Percentiles rank a stretch among this genome's conserved stretches.
Evolutionary conservation across 2,797 vertebrate species (phyloP).

Genomic region (Perodicticus potto): DNA sequence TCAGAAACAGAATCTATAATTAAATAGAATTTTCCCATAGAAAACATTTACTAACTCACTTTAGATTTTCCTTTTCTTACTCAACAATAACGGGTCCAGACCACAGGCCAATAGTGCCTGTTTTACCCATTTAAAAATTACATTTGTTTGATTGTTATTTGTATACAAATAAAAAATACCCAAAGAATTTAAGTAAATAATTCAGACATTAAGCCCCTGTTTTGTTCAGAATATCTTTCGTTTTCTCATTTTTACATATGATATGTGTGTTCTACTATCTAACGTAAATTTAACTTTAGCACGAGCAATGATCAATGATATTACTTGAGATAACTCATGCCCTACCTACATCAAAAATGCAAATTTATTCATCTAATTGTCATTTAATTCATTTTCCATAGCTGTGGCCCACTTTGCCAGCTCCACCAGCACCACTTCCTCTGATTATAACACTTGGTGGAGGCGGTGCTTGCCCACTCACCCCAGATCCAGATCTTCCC

Average conservation of each 20-base stretch:
- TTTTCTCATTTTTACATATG: conserved; percentile 22
- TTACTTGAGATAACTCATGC: not conserved
- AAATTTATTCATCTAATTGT: not conserved
- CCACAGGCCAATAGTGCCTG: not conserved
- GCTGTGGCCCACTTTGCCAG: too few relatives aligned
- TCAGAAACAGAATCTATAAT: not conserved
- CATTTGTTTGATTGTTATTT: conserved; percentile 23
- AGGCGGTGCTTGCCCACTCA: too few relatives aligned
- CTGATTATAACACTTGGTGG: too few relatives aligned
- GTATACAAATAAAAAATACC: not conserved
- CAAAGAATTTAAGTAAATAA: not conserved
- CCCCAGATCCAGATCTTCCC: too few relatives aligned
- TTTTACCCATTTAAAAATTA: not conserved
- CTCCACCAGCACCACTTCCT: too few relatives aligned
- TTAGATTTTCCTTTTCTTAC: not conserved
- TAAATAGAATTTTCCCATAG: not conserved
- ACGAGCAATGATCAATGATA: not conserved
- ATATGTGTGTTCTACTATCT: not conserved
- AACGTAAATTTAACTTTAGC: not conserved
- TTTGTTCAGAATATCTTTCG: not conserved
- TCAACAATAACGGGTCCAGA: not conserved
- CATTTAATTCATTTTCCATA: not conserved
- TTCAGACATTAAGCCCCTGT: not conserved
- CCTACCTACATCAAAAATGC: not conserved
- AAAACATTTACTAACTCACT: conserved; percentile 23